Percentiles rank a stretch among this genome's conserved stretches.
phyloP scores from a whole-genome alignment of 2,113 vertebrate genomes.

The Microtus montanus region DNA sequence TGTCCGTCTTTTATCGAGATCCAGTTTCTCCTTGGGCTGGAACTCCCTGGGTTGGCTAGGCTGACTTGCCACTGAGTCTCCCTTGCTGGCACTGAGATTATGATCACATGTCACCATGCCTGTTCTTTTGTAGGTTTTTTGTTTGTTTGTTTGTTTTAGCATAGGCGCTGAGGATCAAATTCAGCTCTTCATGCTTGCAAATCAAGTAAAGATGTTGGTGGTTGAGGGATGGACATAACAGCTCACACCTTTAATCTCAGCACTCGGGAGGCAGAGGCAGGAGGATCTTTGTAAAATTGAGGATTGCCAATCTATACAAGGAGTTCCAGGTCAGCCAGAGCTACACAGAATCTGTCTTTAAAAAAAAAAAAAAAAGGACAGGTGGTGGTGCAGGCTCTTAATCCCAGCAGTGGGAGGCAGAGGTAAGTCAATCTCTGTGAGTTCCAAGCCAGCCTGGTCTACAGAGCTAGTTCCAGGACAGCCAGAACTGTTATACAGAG shows the following conservation, averaged over 20 bases:
- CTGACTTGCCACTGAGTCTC: background rate
- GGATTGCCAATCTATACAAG: background rate
- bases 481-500: background rate
- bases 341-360: background rate
- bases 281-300: background rate
- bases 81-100: background rate
- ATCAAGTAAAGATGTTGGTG: background rate
- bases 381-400: background rate
- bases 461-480: background rate
- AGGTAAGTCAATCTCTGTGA: background rate
- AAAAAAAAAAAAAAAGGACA: background rate
- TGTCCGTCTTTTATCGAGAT: background rate
- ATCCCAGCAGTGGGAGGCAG: background rate
- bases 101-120: background rate
- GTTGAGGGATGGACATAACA: background rate
- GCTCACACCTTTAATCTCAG: background rate
- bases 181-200: background rate
- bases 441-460: background rate
- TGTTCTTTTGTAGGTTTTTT: background rate
- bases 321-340: background rate
- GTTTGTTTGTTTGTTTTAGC: background rate
- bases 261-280: background rate
- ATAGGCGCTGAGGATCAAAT: background rate
- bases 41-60: background rate
- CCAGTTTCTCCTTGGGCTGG: background rate